These are phyloP conservation scores for Zootoca vivipara DNA, from an alignment of 2,113 vertebrate species.

Conservation along the genomic window DNA sequence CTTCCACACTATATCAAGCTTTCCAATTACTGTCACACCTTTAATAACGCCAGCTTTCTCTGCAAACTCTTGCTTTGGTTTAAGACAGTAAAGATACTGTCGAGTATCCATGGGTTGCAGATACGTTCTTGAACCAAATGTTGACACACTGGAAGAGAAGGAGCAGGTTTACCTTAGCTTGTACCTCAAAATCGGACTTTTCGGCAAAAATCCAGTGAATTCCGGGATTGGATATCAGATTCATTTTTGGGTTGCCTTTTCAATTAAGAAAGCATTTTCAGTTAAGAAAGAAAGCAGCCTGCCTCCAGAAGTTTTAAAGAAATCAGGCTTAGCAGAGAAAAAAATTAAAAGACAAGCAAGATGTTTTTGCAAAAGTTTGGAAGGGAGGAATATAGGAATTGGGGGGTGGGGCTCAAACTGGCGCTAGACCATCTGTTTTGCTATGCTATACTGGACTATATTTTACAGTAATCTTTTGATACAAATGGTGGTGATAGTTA, in stretches of 20 bases:
- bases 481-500: not conserved
- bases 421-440: not conserved
- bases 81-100: conserved; percentile 96
- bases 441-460: not conserved
- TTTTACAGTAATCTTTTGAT: not conserved
- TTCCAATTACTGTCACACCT: conserved; percentile 96
- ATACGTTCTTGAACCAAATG: conserved; percentile 94
- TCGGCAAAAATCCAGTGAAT: not conserved
- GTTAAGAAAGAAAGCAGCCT: not conserved
- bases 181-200: not conserved
- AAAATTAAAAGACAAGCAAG: not conserved
- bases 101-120: conserved; percentile 97
- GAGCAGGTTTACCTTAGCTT: not conserved
- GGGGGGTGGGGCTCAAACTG: not conserved
- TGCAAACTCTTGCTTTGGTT: conserved; percentile 95
- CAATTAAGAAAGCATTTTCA: not conserved
- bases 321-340: not conserved
- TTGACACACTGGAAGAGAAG: conserved; percentile 81
- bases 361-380: not conserved
- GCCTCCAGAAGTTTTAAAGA: not conserved
- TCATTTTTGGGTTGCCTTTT: not conserved
- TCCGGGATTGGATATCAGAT: not conserved
- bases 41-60: conserved; percentile 98
- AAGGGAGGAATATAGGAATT: too few relatives aligned
- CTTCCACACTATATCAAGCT: conserved; percentile 99